These are phyloP conservation scores for Anagrus nilaparvatae DNA, from an alignment of 1,140 invertebrate genomes.

Conservation along the genomic window DNA sequence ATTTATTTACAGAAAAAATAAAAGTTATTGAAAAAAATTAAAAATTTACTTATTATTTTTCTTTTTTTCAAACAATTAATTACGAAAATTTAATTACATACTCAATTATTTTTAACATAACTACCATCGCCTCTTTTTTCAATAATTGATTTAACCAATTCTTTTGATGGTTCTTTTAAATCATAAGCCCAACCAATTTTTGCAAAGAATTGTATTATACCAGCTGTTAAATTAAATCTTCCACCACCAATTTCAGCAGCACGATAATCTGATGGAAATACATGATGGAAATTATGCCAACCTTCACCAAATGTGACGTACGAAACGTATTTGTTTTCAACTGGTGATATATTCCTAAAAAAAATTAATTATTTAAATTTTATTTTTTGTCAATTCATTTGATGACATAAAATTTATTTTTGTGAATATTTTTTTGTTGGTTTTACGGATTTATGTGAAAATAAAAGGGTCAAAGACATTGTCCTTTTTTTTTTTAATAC, in stretches of 20 bases:
- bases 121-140: slow-evolving; percentile 17
- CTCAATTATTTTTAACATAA: too few species aligned
- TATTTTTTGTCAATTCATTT: too few species aligned
- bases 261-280: slow-evolving; percentile 77
- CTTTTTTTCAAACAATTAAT: too few species aligned
- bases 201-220: slow-evolving; percentile 43
- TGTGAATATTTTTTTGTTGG: too few species aligned
- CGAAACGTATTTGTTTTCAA: slow-evolving; percentile 18
- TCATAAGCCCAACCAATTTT: slow-evolving; percentile 55
- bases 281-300: slow-evolving; percentile 90
- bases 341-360: slow-evolving; percentile 17
- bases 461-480: too few species aligned
- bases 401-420: too few species aligned
- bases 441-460: too few species aligned
- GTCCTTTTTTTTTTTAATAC: too few species aligned
- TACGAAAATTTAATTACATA: too few species aligned
- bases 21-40: too few species aligned
- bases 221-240: slow-evolving; percentile 39
- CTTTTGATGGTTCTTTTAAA: slow-evolving; percentile 45
- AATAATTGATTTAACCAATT: slow-evolving; percentile 42
- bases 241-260: slow-evolving; percentile 52
- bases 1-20: too few species aligned
- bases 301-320: slow-evolving; percentile 49
- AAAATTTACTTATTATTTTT: too few species aligned
- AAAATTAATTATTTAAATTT: slow-evolving; percentile 3